Percentiles rank a stretch among this genome's conserved stretches.
Evolutionary conservation across 1,140 invertebrate genomes (phyloP).

Genomic region (Diachasmimorpha longicaudata): DNA sequence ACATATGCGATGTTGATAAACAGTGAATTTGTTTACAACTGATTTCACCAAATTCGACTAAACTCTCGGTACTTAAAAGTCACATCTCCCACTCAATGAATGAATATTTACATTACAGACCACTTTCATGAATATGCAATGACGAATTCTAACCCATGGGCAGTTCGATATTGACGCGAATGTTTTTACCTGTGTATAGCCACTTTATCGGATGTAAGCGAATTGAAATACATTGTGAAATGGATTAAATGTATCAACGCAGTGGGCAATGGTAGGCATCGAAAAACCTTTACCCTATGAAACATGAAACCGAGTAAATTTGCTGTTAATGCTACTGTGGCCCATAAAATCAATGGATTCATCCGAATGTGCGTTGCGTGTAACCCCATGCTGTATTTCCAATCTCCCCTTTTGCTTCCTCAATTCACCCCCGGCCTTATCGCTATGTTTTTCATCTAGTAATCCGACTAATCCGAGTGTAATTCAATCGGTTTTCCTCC

Average conservation of each 20-base stretch:
- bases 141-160: background rate
- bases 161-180: background rate
- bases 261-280: background rate
- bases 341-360: background rate
- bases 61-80: background rate
- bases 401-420: background rate
- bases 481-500: conserved; percentile 17
- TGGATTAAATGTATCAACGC: conserved; percentile 13
- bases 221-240: background rate
- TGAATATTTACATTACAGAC: background rate
- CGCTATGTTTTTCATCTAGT: background rate
- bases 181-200: background rate
- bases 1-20: background rate
- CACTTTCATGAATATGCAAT: conserved; percentile 6
- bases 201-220: background rate
- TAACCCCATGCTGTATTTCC: background rate
- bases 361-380: background rate
- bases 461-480: conserved; percentile 19
- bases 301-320: background rate
- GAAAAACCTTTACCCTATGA: background rate
- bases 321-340: background rate
- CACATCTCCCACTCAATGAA: background rate
- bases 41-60: background rate
- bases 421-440: background rate
- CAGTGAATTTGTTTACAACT: background rate